Evolutionary conservation across 2,113 vertebrate genomes (phyloP).

Genomic region (Crypturellus undulatus): DNA sequence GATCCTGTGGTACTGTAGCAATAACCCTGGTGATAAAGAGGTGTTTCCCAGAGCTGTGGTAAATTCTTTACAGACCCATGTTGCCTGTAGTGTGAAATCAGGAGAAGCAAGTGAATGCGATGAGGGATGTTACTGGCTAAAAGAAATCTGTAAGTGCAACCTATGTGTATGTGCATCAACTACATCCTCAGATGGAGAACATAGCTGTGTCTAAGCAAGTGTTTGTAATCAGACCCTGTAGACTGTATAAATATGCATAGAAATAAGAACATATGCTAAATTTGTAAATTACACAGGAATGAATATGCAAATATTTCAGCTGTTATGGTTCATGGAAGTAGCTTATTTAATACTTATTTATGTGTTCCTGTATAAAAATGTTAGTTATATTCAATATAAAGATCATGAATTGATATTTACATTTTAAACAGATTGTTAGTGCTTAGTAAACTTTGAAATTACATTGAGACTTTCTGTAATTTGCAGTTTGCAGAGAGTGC

Average conservation of each 20-base stretch:
- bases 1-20: not conserved
- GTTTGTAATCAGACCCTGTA: not conserved
- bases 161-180: not conserved
- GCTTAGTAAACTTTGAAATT: not conserved
- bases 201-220: not conserved
- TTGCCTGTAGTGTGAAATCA: not conserved
- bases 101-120: not conserved
- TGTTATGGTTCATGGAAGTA: not conserved
- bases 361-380: accelerated
- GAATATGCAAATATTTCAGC: not conserved
- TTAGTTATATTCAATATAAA: accelerated
- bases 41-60: not conserved
- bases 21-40: accelerated
- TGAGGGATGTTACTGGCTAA: not conserved
- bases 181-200: not conserved
- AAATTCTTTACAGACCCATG: not conserved
- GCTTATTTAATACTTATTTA: not conserved
- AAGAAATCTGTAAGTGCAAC: not conserved
- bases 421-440: not conserved
- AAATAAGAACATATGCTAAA: not conserved
- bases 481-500: constrained; percentile 17
- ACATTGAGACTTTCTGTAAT: not conserved
- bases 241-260: not conserved
- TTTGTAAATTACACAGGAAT: not conserved
- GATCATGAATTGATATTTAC: not conserved